Conservation (phyloP, 2,797 vertebrate genomes). For the Channallabes apus region DNA sequence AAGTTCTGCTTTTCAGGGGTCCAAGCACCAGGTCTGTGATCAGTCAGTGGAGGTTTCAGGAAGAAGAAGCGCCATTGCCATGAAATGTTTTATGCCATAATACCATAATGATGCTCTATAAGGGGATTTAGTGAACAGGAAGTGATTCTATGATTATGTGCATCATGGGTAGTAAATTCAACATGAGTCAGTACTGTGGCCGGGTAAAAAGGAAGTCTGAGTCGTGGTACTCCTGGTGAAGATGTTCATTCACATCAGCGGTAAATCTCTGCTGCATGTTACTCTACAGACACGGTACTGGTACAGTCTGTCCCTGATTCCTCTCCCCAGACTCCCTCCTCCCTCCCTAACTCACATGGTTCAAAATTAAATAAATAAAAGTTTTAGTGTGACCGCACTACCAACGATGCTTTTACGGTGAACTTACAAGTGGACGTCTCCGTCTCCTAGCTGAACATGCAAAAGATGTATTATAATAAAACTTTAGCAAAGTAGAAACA, state of each 20-base stretch:
- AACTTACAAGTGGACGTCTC: no score
- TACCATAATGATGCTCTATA: background rate
- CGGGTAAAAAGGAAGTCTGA: background rate
- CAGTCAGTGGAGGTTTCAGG: background rate
- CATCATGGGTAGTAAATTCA: background rate
- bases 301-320: conserved; percentile 41
- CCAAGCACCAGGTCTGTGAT: background rate
- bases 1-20: background rate
- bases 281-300: conserved; percentile 17
- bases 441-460: no score
- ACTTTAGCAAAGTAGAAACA: no score
- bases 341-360: conserved; percentile 42
- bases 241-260: background rate
- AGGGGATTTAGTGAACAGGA: background rate
- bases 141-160: background rate
- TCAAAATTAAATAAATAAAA: background rate
- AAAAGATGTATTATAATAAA: no score
- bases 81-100: no score
- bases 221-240: background rate
- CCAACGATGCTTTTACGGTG: no score
- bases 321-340: conserved; percentile 37
- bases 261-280: background rate
- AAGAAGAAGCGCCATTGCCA: background rate
- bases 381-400: conserved; percentile 10
- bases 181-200: background rate